These are phyloP conservation scores for Podargus strigoides DNA, from an alignment of 2,797 vertebrate species.

Conservation along the genomic window DNA sequence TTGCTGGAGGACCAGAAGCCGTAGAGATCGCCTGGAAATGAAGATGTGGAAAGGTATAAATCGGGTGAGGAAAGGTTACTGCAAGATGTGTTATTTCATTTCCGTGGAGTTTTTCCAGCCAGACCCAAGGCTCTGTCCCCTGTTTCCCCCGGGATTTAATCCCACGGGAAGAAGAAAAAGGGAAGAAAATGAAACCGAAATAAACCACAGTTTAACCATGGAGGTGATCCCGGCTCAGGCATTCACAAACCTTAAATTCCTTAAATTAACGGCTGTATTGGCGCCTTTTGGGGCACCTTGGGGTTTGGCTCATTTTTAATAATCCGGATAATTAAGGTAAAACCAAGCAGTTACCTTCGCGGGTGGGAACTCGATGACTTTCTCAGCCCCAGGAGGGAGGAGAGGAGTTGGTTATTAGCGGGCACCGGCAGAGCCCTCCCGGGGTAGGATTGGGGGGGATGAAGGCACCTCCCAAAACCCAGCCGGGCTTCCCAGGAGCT, in stretches of 20 bases:
- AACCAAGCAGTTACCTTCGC: background rate
- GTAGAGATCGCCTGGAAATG: background rate
- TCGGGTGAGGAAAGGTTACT: background rate
- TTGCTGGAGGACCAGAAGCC: background rate
- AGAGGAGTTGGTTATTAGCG: no score
- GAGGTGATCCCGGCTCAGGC: background rate
- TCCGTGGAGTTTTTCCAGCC: background rate
- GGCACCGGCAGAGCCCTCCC: background rate
- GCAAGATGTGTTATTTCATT: background rate
- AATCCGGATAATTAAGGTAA: rapidly evolving
- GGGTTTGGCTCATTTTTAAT: background rate
- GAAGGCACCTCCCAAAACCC: background rate
- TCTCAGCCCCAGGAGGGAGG: background rate
- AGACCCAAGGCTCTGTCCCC: background rate
- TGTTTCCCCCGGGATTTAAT: background rate
- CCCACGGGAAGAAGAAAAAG: background rate
- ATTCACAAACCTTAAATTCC: background rate
- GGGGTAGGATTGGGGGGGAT: rapidly evolving
- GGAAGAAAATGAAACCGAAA: background rate
- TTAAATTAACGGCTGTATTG: rapidly evolving
- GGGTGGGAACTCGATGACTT: background rate
- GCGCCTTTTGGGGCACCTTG: background rate
- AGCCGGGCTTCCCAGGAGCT: rapidly evolving
- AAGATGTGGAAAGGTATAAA: background rate
- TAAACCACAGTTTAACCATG: rapidly evolving